Percentiles rank a stretch among this genome's conserved stretches.
Conservation (phyloP, 2,888 invertebrate species). For the Drosophila eohydei region DNA sequence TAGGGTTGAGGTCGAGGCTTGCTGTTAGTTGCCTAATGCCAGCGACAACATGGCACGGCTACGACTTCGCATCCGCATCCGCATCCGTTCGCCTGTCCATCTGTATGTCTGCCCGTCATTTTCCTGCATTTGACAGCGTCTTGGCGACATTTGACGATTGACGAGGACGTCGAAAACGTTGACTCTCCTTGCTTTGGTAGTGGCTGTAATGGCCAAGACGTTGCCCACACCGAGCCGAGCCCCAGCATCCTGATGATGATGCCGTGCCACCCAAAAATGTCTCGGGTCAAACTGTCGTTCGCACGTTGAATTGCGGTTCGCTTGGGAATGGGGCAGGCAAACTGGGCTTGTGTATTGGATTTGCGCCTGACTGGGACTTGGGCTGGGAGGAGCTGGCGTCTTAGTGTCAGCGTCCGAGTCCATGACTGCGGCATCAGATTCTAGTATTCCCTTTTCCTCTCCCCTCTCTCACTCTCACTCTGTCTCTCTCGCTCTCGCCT, state of each 20-base stretch:
- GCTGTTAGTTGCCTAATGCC: conserved; percentile 75
- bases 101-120: conserved; percentile 56
- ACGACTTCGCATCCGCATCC: conserved; percentile 53
- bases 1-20: conserved; percentile 33
- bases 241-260: conserved; percentile 48
- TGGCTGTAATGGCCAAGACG: conserved; percentile 41
- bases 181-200: not conserved
- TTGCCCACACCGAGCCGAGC: conserved; percentile 9
- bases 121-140: conserved; percentile 78
- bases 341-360: conserved; percentile 70
- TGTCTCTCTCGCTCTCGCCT: not conserved
- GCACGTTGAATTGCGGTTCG: conserved; percentile 78
- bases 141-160: conserved; percentile 82
- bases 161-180: conserved; percentile 77
- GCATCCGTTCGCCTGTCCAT: conserved; percentile 46
- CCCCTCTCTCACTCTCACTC: not conserved
- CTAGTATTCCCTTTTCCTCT: conserved; percentile 2
- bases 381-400: conserved; percentile 58
- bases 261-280: conserved; percentile 67
- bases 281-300: conserved; percentile 77
- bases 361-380: conserved; percentile 54
- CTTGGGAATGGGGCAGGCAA: conserved; percentile 14
- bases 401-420: conserved; percentile 75
- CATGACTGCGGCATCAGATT: conserved; percentile 29
- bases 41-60: conserved; percentile 73